A percentile compares a stretch with the other conserved stretches of the same genome.
phyloP scores from a whole-genome alignment of 2,888 invertebrate species.

The Hyposoter dolosus region DNA sequence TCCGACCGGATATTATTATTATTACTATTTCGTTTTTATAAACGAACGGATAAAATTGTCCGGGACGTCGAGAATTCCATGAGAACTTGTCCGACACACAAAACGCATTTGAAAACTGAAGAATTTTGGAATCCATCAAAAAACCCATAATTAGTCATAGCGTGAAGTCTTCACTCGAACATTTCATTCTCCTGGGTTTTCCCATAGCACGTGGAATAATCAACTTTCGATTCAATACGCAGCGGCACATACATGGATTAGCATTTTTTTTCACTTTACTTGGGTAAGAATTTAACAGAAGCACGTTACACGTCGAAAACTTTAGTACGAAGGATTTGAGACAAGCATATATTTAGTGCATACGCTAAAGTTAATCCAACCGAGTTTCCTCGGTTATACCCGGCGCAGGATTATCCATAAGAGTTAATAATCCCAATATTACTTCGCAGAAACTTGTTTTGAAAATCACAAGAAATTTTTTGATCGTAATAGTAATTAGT shows the following conservation, averaged over 20 bases:
- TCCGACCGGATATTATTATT: neutral
- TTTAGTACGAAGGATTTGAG: neutral
- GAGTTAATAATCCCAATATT: neutral
- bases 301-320: neutral
- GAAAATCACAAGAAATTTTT: neutral
- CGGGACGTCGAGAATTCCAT: too few relatives aligned
- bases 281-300: neutral
- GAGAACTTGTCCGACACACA: too few relatives aligned
- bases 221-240: neutral
- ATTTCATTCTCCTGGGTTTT: neutral
- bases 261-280: neutral
- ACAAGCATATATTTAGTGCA: neutral
- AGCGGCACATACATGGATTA: neutral
- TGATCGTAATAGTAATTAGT: neutral
- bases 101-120: too few relatives aligned
- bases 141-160: too few relatives aligned
- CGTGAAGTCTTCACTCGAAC: neutral
- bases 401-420: conserved; percentile 16
- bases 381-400: conserved; percentile 8
- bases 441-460: neutral
- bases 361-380: conserved; percentile 18
- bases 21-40: too few relatives aligned
- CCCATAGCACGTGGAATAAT: neutral
- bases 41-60: too few relatives aligned
- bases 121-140: too few relatives aligned